Conservation (phyloP, 2,113 vertebrate genomes). For the Strix uralensis region DNA sequence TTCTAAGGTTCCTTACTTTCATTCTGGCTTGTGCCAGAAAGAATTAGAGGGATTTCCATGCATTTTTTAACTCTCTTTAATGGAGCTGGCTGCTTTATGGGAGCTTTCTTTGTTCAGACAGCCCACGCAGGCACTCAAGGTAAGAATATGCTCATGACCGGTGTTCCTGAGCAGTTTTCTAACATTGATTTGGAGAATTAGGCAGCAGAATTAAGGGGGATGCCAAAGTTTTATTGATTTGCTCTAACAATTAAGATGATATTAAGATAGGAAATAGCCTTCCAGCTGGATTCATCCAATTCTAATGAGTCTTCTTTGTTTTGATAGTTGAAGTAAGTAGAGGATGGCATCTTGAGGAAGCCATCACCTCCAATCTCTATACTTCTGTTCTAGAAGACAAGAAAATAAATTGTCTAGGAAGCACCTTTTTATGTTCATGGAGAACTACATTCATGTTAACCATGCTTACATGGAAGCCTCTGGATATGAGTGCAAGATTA, state of each 20-base stretch:
- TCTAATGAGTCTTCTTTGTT: conserved; percentile 72
- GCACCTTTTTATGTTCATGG: background rate
- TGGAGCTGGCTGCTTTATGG: conserved; percentile 86
- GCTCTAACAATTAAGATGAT: conserved; percentile 76
- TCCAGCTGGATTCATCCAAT: conserved; percentile 71
- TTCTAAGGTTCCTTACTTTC: conserved; percentile 82
- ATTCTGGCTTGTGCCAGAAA: conserved; percentile 79
- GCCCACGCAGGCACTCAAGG: conserved; percentile 83
- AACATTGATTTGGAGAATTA: conserved; percentile 56
- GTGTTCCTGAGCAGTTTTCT: conserved; percentile 4
- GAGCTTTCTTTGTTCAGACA: conserved; percentile 83
- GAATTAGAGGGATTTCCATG: conserved; percentile 82
- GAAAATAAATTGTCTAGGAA: background rate
- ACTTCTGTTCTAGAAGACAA: background rate
- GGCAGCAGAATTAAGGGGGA: conserved; percentile 40
- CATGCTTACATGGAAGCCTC: accelerated
- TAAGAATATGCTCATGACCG: conserved; percentile 49
- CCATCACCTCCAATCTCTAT: background rate
- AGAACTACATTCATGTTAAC: accelerated
- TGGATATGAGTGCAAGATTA: background rate
- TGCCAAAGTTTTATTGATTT: conserved; percentile 73
- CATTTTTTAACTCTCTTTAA: conserved; percentile 87
- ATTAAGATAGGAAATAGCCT: conserved; percentile 74
- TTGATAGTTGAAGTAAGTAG: conserved; percentile 72
- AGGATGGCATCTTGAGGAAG: conserved; percentile 57